phyloP scores from a whole-genome alignment of 2,113 vertebrate genomes.

The Asarcornis scutulata region DNA sequence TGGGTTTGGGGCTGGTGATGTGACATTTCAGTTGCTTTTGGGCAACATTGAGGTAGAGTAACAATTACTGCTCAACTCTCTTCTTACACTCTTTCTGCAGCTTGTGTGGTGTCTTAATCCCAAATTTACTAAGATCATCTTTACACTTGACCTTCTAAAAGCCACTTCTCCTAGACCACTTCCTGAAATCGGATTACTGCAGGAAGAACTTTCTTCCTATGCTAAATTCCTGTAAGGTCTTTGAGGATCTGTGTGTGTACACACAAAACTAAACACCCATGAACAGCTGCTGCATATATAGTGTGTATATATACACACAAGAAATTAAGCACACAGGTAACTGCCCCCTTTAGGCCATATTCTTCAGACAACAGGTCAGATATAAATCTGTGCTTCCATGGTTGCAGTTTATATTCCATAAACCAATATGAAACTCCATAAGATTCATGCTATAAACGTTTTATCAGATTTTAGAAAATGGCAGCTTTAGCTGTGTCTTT shows the following conservation, averaged over 20 bases:
- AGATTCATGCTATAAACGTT: background rate
- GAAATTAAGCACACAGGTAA: background rate
- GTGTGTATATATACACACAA: background rate
- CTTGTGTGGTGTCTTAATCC: background rate
- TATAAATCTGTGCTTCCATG: background rate
- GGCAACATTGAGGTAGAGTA: background rate
- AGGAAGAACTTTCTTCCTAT: background rate
- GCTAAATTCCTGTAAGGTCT: background rate
- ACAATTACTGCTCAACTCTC: background rate
- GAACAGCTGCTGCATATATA: background rate
- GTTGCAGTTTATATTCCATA: background rate
- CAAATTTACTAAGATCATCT: background rate
- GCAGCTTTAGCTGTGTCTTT: slow-evolving; percentile 29
- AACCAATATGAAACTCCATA: background rate
- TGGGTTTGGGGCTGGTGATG: background rate
- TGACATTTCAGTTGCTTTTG: background rate
- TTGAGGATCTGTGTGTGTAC: background rate
- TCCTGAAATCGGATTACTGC: slow-evolving; percentile 11
- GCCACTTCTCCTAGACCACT: background rate
- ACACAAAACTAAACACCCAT: background rate
- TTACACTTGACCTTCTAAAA: slow-evolving; percentile 15
- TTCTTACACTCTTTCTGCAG: background rate
- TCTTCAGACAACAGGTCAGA: background rate
- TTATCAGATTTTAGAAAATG: background rate
- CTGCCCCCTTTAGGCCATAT: background rate